Percentiles rank a stretch among this genome's conserved stretches.
Evolutionary conservation across 2,797 vertebrate genomes (phyloP).

Genomic region (Liasis olivaceus): DNA sequence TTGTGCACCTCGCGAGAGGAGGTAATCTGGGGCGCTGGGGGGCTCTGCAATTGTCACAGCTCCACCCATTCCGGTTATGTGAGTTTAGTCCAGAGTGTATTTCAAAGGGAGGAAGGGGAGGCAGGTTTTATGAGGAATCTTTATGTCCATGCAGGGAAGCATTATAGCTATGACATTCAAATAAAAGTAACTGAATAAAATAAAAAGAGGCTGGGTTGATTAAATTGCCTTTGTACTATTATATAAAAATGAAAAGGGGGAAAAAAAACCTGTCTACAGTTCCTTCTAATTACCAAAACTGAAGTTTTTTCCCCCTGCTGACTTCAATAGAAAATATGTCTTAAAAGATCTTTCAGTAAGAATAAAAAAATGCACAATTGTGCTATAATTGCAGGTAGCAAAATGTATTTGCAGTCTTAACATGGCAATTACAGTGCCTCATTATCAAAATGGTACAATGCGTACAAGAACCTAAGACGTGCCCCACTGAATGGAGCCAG

Average conservation of each 20-base stretch:
- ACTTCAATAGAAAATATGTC: background rate
- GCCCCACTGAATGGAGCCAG: background rate
- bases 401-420: conserved; percentile 37
- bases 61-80: background rate
- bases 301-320: background rate
- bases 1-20: background rate
- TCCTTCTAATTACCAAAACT: background rate
- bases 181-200: background rate
- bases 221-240: background rate
- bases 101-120: background rate
- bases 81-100: background rate
- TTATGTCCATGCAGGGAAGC: background rate
- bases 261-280: background rate
- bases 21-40: background rate
- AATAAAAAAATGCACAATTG: background rate
- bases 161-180: background rate
- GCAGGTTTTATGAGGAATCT: background rate
- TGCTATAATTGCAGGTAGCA: conserved; percentile 24
- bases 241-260: background rate
- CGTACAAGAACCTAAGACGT: background rate
- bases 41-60: background rate
- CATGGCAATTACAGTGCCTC: conserved; percentile 10
- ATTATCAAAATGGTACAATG: conserved; percentile 3
- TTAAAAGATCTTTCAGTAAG: background rate
- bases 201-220: background rate